Percentiles rank a stretch among this genome's conserved stretches.
phyloP scores from a whole-genome alignment of 2,797 vertebrate species.

The Sphenodon punctatus region DNA sequence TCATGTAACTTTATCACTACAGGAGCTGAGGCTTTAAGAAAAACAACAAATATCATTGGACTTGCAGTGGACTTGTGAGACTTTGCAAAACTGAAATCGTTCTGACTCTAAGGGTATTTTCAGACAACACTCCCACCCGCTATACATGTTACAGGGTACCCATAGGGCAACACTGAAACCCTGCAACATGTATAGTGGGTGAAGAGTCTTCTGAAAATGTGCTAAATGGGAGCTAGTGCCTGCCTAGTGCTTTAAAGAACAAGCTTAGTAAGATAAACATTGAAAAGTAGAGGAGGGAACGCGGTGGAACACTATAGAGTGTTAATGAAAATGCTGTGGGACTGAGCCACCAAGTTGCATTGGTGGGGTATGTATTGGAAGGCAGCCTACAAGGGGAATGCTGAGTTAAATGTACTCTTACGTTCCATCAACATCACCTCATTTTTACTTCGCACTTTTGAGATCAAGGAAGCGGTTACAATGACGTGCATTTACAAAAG shows the following conservation, averaged over 20 bases:
- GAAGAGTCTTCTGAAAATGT: too few relatives aligned
- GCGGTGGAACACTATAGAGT: background rate
- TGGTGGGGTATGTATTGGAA: background rate
- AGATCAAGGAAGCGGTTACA: background rate
- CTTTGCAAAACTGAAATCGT: too few relatives aligned
- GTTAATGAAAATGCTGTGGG: background rate
- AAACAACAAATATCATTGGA: too few relatives aligned
- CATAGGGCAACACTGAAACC: too few relatives aligned
- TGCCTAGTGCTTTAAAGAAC: background rate
- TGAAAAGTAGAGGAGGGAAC: background rate
- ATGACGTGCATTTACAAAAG: too few relatives aligned
- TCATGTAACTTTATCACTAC: too few relatives aligned
- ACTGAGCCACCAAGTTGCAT: background rate
- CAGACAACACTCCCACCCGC: too few relatives aligned
- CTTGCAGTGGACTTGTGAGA: too few relatives aligned
- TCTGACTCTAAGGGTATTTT: too few relatives aligned
- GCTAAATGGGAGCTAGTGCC: background rate
- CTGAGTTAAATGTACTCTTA: rapidly evolving
- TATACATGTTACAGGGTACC: too few relatives aligned
- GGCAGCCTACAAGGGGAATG: background rate
- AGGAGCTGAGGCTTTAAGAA: too few relatives aligned
- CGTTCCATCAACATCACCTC: background rate
- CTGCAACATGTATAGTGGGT: too few relatives aligned
- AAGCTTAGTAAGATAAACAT: background rate
- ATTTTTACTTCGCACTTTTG: background rate